phyloP scores from a whole-genome alignment of 23 tunicate species.

The Botrylloides violaceus region DNA sequence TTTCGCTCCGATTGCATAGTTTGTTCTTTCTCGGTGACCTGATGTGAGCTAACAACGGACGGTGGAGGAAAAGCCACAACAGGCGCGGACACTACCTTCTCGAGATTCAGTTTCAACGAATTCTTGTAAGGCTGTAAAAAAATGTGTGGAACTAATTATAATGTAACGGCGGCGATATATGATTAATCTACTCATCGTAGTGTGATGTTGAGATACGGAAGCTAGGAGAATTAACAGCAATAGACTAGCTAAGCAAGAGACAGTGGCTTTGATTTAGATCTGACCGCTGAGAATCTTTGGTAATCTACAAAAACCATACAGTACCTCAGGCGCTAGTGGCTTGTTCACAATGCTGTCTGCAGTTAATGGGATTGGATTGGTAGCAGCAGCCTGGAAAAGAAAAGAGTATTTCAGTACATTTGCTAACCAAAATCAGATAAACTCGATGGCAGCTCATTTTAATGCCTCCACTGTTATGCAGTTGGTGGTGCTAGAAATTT shows the following conservation, averaged over 20 bases:
- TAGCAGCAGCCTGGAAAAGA: constrained; percentile 7
- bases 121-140: constrained; percentile 17
- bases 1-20: constrained; percentile 2
- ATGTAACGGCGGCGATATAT: neutral
- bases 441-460: no score
- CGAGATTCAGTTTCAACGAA: constrained; percentile 25
- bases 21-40: constrained; percentile 7
- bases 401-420: no score
- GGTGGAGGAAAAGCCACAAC: neutral
- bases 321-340: constrained; percentile 15
- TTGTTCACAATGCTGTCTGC: constrained; percentile 20
- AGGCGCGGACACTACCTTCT: neutral
- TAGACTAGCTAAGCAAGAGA: no score
- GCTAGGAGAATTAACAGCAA: no score
- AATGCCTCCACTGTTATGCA: no score
- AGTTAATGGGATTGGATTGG: constrained; percentile 11
- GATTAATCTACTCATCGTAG: no score
- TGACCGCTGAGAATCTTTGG: no score
- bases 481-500: no score
- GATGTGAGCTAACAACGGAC: neutral
- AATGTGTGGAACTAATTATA: neutral
- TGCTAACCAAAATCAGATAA: no score
- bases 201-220: no score
- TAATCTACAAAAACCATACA: neutral
- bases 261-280: no score